Base-by-base conservation (phyloP, 2,888 invertebrate genomes). In the Mimachlamys varia region DNA sequence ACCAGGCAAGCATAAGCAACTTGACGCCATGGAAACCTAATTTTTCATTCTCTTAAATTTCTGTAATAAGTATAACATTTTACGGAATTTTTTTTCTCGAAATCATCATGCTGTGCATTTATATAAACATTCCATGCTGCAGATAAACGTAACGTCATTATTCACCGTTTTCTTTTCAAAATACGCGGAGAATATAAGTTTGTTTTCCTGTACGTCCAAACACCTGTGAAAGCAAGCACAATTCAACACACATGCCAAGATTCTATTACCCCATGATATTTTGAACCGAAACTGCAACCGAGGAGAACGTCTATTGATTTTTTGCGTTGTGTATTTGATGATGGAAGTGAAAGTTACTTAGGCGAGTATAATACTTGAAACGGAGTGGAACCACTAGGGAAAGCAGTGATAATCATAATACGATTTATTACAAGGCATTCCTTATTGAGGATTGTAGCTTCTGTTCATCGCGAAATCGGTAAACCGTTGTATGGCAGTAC, bases 301-400 rank as follows among this genome's bases (percentile, higher is more conserved):
- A 33, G 33, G 76, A 10, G 33, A 33, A 76, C 33, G 76, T 27
- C 33, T 76, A 76, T 76, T 76, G 76, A 76, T 76, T 76, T 76
- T 58, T 76, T 76, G 76, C 33, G 76, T 22, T 62, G 62, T 62
- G 62, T 62, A 62, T 7, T 76, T 76, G 76, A 76, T 76, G 76
- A 33, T 13, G 76, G 76, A 33, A 76, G 33, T 33, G 76, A 76
- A 33, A 76, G 76, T 76, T 76, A 33, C 76, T 76, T 76, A 33
- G 76, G 33, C 76, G 1, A 12, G 76, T 58, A 33, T 33, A 12
- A 76, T 76, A 76, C 76, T 76, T 33, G 27, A 3, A 44, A 44
- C 44, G 7, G 44, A 44, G 44, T 76, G 76, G 33, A 33, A 76
- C 76, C 76, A 76, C 33, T 12, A 76, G 33, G 76, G 27, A 33